A percentile compares a stretch with the other conserved stretches of the same genome.
Evolutionary conservation across 2,113 vertebrate species (phyloP).

Genomic region (Dissostichus mawsoni): DNA sequence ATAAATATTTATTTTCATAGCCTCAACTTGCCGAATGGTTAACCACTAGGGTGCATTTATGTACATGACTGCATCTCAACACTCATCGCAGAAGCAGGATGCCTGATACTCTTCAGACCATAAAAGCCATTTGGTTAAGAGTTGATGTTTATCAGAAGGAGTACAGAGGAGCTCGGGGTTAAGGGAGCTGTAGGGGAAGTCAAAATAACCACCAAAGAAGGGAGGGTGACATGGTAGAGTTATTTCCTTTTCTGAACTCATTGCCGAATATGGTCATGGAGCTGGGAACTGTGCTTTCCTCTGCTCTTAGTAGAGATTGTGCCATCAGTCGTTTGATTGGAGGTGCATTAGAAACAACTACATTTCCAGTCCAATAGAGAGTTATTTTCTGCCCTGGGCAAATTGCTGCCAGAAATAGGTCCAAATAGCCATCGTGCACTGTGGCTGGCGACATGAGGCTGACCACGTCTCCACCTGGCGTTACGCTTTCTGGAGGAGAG

Average conservation of each 20-base stretch:
- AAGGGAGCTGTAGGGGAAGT: constrained; percentile 49
- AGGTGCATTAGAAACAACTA: constrained; percentile 55
- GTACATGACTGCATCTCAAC: constrained; percentile 29
- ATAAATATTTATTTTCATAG: constrained; percentile 61
- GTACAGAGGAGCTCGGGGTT: constrained; percentile 61
- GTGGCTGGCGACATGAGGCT: constrained; percentile 53
- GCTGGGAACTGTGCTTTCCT: constrained; percentile 71
- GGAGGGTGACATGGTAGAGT: constrained; percentile 55
- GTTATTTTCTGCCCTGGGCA: constrained; percentile 60
- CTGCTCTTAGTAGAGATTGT: constrained; percentile 50
- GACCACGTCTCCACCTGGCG: constrained; percentile 70
- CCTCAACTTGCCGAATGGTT: constrained; percentile 13
- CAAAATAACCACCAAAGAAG: constrained; percentile 62
- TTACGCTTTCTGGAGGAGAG: constrained; percentile 37
- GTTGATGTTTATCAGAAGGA: constrained; percentile 67
- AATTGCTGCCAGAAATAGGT: constrained; percentile 61
- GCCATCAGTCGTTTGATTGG: constrained; percentile 48
- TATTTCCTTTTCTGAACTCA: constrained; percentile 74
- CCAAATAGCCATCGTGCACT: constrained; percentile 54
- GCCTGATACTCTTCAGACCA: constrained; percentile 45
- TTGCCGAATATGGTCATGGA: constrained; percentile 70
- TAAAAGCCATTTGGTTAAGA: constrained; percentile 45
- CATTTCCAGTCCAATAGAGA: constrained; percentile 45
- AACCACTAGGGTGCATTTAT: constrained; percentile 26
- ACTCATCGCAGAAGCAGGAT: constrained; percentile 18